Percentiles rank a stretch among this genome's conserved stretches.
These are phyloP conservation scores for Sebastes dallii DNA, from an alignment of 2,797 vertebrate species.

Conservation along the genomic window DNA sequence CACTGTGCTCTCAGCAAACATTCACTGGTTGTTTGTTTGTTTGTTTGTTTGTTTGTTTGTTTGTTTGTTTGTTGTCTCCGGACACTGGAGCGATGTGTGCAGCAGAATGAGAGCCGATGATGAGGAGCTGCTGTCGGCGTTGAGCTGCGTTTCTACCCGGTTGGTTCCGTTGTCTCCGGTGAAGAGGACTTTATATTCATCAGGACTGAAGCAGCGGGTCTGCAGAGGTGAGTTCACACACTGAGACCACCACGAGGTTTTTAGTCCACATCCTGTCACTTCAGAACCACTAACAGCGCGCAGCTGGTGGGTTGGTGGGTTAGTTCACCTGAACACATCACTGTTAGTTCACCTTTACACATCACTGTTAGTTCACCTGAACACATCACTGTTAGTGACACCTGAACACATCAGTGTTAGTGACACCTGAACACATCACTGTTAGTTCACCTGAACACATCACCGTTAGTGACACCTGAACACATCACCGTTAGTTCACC, in stretches of 20 bases:
- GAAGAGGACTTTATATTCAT: neutral
- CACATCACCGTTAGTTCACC: too few species aligned
- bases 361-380: too few species aligned
- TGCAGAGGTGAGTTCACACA: conserved; percentile 8
- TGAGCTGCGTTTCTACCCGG: neutral
- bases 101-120: neutral
- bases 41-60: neutral
- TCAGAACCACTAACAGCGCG: too few species aligned
- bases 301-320: too few species aligned
- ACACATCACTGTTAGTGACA: too few species aligned
- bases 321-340: too few species aligned
- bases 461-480: too few species aligned
- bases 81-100: neutral
- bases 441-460: too few species aligned
- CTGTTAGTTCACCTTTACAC: too few species aligned
- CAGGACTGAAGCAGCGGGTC: neutral
- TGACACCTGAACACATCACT: too few species aligned
- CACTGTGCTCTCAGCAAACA: neutral
- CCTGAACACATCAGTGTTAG: rapidly evolving
- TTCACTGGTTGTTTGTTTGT: neutral
- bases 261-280: too few species aligned
- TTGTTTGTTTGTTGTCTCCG: neutral
- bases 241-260: too few species aligned
- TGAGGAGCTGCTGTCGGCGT: neutral
- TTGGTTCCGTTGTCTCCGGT: neutral